Base-by-base conservation (phyloP, 2,113 vertebrate genomes). In the Lophura nycthemera region DNA sequence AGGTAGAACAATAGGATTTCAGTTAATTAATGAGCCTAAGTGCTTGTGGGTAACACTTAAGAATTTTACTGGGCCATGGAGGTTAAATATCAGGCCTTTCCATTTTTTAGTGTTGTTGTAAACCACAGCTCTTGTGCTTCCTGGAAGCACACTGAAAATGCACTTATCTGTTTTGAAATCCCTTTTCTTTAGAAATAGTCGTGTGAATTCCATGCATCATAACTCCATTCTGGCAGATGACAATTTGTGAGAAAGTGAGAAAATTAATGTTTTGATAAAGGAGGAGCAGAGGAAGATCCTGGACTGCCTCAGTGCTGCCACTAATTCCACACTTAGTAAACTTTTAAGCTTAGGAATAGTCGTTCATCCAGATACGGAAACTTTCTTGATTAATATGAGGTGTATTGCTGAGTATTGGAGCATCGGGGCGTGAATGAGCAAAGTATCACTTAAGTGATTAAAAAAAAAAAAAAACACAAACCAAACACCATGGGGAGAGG, bases 381-480 rank as follows among this genome's bases (percentile, higher is more conserved):
- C 81, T 88, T 81, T 82, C n/a, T 77, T 78, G 24, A 29, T 69
- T 64, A 76, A 77, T 12, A 4, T 64, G 65, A 54, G 3, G 20
- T 65, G 8, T 57, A 77, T 73, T n/a, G 22, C 19, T 74, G 86
- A 79, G 4, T 59, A 60, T n/a, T 74, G 73, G 34, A 86, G 2
- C 29, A 64, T 83, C 47, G 71, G 83, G 83, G 32, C 14, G 38
- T 43, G 13, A 86, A 63, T 5, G 48, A 71, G 19, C 38, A 64
- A 64, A 64, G 11, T 40, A 19, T 27, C 50, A 60, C 40, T 38
- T 67, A 56, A 50, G 34, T 83, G 38, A n/a, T 34, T 19, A 24
- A 0, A 0, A 8, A 76, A 85, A 6, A 45, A 10, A 42, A 42
- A 36, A n/a, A n/a, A n/a, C n/a, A n/a, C n/a, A n/a, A n/a, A n/a